phyloP scores from a whole-genome alignment of 2,113 vertebrate species.

The Apteryx owenii region DNA sequence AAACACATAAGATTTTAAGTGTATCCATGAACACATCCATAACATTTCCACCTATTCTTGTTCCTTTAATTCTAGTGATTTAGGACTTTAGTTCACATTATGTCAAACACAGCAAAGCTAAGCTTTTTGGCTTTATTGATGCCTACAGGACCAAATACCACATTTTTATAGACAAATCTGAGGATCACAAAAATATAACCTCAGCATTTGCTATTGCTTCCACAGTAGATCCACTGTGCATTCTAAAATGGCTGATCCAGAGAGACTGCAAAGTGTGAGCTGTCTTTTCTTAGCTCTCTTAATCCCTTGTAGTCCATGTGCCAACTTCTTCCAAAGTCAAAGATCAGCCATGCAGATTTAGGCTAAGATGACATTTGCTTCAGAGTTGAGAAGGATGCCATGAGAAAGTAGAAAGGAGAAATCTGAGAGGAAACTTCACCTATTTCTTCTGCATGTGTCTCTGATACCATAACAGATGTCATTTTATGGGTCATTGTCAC shows the following conservation, averaged over 20 bases:
- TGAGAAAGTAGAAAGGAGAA: not conserved
- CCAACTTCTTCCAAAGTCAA: not conserved
- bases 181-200: not conserved
- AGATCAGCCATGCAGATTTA: not conserved
- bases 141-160: not conserved
- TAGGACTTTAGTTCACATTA: not conserved
- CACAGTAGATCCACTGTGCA: not conserved
- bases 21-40: not conserved
- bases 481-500: not conserved
- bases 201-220: not conserved
- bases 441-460: rapidly evolving
- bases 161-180: not conserved
- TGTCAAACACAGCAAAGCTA: not conserved
- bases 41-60: not conserved
- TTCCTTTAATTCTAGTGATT: not conserved
- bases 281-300: not conserved
- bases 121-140: not conserved
- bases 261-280: not conserved
- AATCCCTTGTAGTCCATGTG: not conserved
- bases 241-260: not conserved
- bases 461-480: not conserved
- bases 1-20: not conserved
- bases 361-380: not conserved
- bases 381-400: not conserved
- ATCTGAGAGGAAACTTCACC: not conserved